Percentiles rank a stretch among this genome's conserved stretches.
These are phyloP conservation scores for Nematopogon swammerdamellus DNA, from an alignment of 2,888 invertebrate species.

Conservation along the genomic window DNA sequence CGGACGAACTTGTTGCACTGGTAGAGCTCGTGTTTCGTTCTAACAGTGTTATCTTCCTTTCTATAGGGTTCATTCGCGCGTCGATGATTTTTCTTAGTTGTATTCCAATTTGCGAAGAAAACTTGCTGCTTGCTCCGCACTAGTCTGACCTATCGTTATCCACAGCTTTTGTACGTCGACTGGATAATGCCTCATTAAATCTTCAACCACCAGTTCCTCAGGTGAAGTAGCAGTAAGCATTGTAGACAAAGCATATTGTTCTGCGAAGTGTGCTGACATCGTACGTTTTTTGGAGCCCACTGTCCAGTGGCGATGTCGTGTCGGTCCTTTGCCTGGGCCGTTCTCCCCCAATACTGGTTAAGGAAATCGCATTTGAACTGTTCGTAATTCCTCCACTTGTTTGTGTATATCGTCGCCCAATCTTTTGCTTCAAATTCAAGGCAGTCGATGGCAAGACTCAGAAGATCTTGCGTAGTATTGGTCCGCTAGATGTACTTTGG, in stretches of 20 bases:
- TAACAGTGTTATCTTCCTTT: no score
- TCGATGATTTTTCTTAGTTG: no score
- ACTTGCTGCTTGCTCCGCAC: no score
- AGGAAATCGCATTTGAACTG: constrained; percentile 2
- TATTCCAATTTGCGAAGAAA: no score
- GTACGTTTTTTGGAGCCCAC: not conserved
- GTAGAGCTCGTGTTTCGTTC: no score
- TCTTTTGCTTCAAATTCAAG: not conserved
- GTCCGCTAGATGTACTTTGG: no score
- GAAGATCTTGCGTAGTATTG: not conserved
- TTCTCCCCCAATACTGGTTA: constrained; percentile 1
- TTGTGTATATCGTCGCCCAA: constrained; percentile 1
- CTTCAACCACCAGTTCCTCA: not conserved
- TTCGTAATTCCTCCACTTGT: not conserved
- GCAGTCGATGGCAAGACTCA: not conserved
- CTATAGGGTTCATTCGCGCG: no score
- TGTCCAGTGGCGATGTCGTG: not conserved
- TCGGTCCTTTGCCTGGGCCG: not conserved
- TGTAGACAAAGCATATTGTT: not conserved
- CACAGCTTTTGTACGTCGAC: not conserved
- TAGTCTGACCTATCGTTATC: not conserved
- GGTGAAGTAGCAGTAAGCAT: not conserved
- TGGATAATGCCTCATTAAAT: constrained; percentile 2
- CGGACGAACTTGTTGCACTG: no score
- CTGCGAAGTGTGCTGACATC: not conserved